These are phyloP conservation scores for Eledona agricola DNA, from an alignment of 2,888 invertebrate genomes.

Conservation along the genomic window DNA sequence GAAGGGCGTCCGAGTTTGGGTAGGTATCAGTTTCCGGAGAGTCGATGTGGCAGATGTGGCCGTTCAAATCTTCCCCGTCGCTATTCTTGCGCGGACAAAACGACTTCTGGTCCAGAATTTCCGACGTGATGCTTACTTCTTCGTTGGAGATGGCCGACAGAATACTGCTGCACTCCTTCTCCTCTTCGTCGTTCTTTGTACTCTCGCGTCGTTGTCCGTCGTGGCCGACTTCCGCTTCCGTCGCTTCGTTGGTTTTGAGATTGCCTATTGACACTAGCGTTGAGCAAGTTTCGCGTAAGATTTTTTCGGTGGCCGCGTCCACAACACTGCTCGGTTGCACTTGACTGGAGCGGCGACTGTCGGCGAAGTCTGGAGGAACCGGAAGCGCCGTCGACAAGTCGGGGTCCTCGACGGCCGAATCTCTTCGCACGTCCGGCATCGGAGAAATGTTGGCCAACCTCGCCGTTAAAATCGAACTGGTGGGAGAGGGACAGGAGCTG, in stretches of 20 bases:
- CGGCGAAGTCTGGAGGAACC: constrained; percentile 84
- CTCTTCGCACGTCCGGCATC: constrained; percentile 71
- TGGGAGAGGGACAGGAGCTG: constrained; percentile 65
- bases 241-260: constrained; percentile 32
- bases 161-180: constrained; percentile 69
- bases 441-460: constrained; percentile 72
- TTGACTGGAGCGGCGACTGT: constrained; percentile 75
- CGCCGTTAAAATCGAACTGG: constrained; percentile 60
- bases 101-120: constrained; percentile 67
- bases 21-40: constrained; percentile 85
- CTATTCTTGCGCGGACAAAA: constrained; percentile 62
- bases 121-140: constrained; percentile 76
- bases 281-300: constrained; percentile 54
- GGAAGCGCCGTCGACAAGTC: constrained; percentile 69
- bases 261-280: constrained; percentile 49
- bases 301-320: constrained; percentile 51
- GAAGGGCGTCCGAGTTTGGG: constrained; percentile 75
- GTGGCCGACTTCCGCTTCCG: constrained; percentile 17
- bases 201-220: constrained; percentile 48
- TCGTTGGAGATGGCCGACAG: constrained; percentile 73
- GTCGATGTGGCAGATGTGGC: constrained; percentile 80
- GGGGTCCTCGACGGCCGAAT: constrained; percentile 67
- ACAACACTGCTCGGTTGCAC: constrained; percentile 57
- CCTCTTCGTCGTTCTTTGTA: constrained; percentile 63
- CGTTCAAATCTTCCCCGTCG: constrained; percentile 63